Percentiles rank a stretch among this genome's conserved stretches.
phyloP scores from a whole-genome alignment of 35 echinoderm and acorn worm species.

The Lytechinus pictus region DNA sequence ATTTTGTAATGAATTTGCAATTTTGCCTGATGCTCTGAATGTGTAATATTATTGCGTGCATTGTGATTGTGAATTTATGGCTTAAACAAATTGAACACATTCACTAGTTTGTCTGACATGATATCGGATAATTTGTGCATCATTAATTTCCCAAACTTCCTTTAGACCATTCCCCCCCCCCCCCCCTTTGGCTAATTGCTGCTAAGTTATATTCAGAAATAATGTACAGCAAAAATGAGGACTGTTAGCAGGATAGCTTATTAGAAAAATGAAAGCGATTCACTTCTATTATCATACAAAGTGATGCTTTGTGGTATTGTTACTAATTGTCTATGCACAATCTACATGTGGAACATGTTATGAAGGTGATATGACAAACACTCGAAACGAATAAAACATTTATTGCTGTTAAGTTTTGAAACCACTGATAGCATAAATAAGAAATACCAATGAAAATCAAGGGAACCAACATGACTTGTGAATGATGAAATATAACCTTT shows the following conservation, averaged over 20 bases:
- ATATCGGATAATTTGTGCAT: not conserved
- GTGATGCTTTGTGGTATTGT: too few species aligned
- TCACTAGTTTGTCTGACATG: too few species aligned
- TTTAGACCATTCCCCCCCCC: not conserved
- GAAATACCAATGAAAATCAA: not conserved
- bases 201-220: too few species aligned
- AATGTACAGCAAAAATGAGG: too few species aligned
- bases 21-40: not conserved
- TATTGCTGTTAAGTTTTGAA: not conserved
- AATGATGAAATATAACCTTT: not conserved
- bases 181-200: too few species aligned
- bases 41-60: not conserved
- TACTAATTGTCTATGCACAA: too few species aligned
- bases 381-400: not conserved
- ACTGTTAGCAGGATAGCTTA: too few species aligned
- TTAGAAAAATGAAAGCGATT: too few species aligned
- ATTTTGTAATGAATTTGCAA: constrained; percentile 21
- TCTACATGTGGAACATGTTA: not conserved
- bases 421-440: not conserved
- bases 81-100: too few species aligned
- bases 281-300: too few species aligned
- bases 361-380: not conserved
- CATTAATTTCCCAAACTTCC: not conserved
- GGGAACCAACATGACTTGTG: not conserved
- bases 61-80: not conserved